phyloP scores from a whole-genome alignment of 2,888 invertebrate species.

The Beris chalybata region DNA sequence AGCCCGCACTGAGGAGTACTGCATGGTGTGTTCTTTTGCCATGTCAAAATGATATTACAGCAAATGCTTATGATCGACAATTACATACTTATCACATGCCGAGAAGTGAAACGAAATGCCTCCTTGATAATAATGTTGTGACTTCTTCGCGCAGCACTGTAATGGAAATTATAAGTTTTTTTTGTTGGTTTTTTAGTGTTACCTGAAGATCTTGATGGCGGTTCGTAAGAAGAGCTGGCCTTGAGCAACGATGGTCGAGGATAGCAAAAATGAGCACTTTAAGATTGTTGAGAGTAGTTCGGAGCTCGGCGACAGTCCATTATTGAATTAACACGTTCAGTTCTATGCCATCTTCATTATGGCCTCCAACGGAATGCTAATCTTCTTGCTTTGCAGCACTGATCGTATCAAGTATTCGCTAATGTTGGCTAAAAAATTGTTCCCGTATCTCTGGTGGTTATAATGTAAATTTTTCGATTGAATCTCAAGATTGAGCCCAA shows the following conservation, averaged over 20 bases:
- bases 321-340: constrained; percentile 19
- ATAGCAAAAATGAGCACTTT: constrained; percentile 13
- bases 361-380: not conserved
- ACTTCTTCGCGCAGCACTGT: constrained; percentile 5
- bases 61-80: constrained; percentile 26
- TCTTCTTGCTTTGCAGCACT: too few relatives aligned
- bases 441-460: too few relatives aligned
- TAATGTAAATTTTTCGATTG: too few relatives aligned
- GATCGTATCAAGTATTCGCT: too few relatives aligned
- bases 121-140: constrained; percentile 26
- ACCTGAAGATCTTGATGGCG: not conserved
- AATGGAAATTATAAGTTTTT: constrained; percentile 18
- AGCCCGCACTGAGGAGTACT: not conserved
- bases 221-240: constrained; percentile 12
- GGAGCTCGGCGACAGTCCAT: constrained; percentile 12
- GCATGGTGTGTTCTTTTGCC: constrained; percentile 11
- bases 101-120: constrained; percentile 3
- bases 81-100: constrained; percentile 31
- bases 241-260: constrained; percentile 4
- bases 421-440: too few relatives aligned
- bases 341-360: constrained; percentile 10
- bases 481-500: too few relatives aligned
- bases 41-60: constrained; percentile 17
- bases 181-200: not conserved
- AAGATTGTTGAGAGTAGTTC: not conserved